Base-by-base conservation (phyloP, 2,888 invertebrate species). In the Proisotoma minuta region DNA sequence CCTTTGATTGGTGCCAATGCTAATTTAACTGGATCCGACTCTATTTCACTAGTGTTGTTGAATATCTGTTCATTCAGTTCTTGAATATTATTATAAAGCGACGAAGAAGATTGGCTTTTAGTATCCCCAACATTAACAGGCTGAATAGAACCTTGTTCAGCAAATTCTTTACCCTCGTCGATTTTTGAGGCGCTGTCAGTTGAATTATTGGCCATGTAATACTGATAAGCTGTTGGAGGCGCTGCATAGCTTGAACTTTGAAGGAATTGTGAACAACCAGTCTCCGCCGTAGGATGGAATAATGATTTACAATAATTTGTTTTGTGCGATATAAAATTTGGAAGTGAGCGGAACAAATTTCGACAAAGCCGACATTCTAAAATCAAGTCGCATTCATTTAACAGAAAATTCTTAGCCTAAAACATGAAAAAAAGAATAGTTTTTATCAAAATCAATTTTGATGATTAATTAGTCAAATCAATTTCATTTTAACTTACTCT, bases 251-350 rank as follows among this genome's bases (percentile, higher is more conserved):
- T 50, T 10, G 50, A 50, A 23, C n/a, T 50, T 50, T n/a, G 23
- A 8, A 23, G 18, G 26, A 12, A 18, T 50, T 18, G 50, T 23
- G 50, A 50, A 50, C 24, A 23, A 8, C 50, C 50, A 50, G 10
- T 29, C 52, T 60, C 59, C 12, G 59, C 40, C 22, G 70, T 59
- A 8, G 70, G 62, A 50, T 67, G 59, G 53, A 58, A 71, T 23
- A 51, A 18, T n/a, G 76, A 73, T 43, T 72, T 82, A 75, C 94
- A 94, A 77, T 88, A 94, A 40, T 85, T 84, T 63, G 92, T 82
- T 79, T 95, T 95, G 77, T 95, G 95, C 34, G 90, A 86, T 72
- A 94, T 84, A 76, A 93, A 91, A 79, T 94, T 93, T 18, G 87
- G 87, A 68, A 94, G 80, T 76, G 90, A 90, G 72, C 94, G 84